Evolutionary conservation across 2,888 invertebrate species (phyloP).

Genomic region (Pyrrhosoma nymphula): DNA sequence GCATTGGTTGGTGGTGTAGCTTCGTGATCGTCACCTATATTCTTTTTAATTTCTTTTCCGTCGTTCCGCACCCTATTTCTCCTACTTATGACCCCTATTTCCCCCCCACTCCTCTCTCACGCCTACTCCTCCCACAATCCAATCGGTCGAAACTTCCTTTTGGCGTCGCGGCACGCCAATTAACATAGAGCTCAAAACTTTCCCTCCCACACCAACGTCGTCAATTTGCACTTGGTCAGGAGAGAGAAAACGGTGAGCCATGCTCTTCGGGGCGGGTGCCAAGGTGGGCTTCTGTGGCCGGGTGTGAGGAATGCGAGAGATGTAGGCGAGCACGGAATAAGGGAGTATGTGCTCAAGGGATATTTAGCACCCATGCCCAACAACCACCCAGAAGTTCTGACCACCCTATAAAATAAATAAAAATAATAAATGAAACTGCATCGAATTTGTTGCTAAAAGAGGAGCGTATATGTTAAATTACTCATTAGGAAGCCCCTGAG

Average conservation of each 20-base stretch:
- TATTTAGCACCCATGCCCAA: neutral
- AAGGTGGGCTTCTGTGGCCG: too few relatives aligned
- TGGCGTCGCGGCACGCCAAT: neutral
- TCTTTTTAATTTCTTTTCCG: neutral
- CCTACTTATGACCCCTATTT: neutral
- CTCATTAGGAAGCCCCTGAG: too few relatives aligned
- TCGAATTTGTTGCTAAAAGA: too few relatives aligned
- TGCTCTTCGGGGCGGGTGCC: neutral
- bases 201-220: neutral
- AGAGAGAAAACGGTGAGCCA: neutral
- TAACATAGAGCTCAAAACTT: slow-evolving; percentile 13
- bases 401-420: too few relatives aligned
- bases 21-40: neutral
- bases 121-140: neutral
- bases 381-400: neutral
- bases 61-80: neutral
- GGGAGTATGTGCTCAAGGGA: neutral
- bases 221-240: neutral
- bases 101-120: neutral
- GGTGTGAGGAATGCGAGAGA: too few relatives aligned
- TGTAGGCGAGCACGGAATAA: too few relatives aligned
- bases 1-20: neutral
- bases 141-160: neutral
- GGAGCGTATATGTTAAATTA: too few relatives aligned
- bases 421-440: too few relatives aligned